Evolutionary conservation across 2,113 vertebrate genomes (phyloP).

Genomic region (Mirounga angustirostris): DNA sequence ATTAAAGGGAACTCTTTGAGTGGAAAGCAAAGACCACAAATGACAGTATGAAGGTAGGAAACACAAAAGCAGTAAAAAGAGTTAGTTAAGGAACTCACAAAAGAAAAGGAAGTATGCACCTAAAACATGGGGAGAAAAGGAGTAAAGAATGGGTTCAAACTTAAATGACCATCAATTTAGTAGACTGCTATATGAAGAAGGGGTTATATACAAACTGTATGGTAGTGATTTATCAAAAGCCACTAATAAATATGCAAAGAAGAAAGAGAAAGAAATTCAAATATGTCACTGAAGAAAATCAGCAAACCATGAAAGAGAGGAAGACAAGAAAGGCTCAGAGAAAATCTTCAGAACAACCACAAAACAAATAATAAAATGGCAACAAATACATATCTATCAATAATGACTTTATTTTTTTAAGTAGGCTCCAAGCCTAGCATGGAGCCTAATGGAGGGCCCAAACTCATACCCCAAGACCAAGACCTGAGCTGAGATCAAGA

Average conservation of each 20-base stretch:
- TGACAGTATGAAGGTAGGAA: not conserved
- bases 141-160: not conserved
- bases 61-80: not conserved
- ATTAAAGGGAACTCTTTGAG: not conserved
- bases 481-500: no score
- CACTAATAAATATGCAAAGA: not conserved
- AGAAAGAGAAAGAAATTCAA: not conserved
- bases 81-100: not conserved
- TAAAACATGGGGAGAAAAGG: not conserved
- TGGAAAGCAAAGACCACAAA: not conserved
- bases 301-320: not conserved
- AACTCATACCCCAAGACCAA: no score
- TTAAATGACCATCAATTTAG: no score
- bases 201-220: not conserved
- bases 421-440: no score
- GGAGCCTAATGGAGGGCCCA: no score
- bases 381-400: not conserved
- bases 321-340: not conserved
- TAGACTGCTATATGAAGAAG: not conserved
- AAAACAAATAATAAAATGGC: not conserved
- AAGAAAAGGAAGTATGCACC: not conserved
- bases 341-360: not conserved
- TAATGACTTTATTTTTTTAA: not conserved
- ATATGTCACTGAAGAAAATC: not conserved
- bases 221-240: not conserved